A percentile compares a stretch with the other conserved stretches of the same genome.
Conservation (phyloP, 2,113 vertebrate genomes). For the Phylloscopus trochilus region DNA sequence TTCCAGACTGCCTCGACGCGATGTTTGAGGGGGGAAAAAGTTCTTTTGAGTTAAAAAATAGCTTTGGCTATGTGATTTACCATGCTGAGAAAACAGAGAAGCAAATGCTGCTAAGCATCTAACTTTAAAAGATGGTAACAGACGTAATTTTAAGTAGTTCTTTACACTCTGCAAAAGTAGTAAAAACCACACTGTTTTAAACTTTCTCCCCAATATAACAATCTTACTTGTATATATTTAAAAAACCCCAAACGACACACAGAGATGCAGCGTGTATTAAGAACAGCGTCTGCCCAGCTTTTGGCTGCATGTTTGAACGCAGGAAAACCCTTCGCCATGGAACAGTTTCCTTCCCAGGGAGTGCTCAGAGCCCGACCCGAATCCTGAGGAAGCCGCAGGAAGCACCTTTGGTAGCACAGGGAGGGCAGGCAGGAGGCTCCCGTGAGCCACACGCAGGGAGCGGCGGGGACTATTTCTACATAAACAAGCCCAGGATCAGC, state of each 20-base stretch:
- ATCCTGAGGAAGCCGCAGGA: conserved; percentile 17
- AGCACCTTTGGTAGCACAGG: neutral
- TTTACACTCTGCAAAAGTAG: neutral
- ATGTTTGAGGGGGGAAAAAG: neutral
- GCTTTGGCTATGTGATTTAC: neutral
- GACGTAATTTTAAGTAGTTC: neutral
- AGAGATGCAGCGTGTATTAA: neutral
- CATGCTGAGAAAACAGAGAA: neutral
- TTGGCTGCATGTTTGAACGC: neutral
- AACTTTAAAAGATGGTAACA: neutral
- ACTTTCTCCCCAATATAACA: neutral
- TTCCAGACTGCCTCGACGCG: neutral
- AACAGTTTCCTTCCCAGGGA: neutral
- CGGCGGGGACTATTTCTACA: conserved; percentile 18
- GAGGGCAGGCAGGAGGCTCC: conserved; percentile 21
- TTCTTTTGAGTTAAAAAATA: neutral
- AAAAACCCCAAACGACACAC: neutral
- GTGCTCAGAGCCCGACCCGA: neutral
- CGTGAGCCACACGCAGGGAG: neutral
- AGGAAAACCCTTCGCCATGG: neutral
- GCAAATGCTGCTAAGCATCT: neutral
- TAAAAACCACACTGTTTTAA: neutral
- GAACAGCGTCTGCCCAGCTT: neutral
- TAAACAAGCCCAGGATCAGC: conserved; percentile 28
- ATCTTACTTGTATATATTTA: neutral